These are phyloP conservation scores for Epiperipatus broadwayi DNA, from an alignment of 2,888 invertebrate genomes.

Conservation along the genomic window DNA sequence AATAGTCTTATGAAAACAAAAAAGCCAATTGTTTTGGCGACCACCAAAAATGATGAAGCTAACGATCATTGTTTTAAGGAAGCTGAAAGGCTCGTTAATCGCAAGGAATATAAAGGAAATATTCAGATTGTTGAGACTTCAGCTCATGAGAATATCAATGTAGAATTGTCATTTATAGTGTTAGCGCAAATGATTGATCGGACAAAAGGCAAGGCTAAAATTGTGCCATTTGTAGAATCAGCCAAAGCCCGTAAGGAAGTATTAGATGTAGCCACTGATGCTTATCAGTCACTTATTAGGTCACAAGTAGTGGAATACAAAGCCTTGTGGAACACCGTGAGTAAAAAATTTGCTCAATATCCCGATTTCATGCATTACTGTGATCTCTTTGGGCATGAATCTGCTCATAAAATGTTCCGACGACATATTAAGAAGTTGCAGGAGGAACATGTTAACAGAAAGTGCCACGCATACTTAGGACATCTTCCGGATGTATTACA, in stretches of 20 bases:
- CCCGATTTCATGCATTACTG: slow-evolving; percentile 70
- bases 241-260: slow-evolving; percentile 65
- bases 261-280: slow-evolving; percentile 70
- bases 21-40: slow-evolving; percentile 81
- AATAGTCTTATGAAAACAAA: slow-evolving; percentile 74
- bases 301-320: slow-evolving; percentile 44
- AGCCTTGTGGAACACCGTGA: slow-evolving; percentile 66
- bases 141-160: slow-evolving; percentile 85
- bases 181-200: slow-evolving; percentile 82
- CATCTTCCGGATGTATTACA: slow-evolving; percentile 53
- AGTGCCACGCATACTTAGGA: slow-evolving; percentile 54
- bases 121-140: slow-evolving; percentile 84
- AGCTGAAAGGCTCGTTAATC: slow-evolving; percentile 62
- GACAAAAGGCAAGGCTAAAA: slow-evolving; percentile 44
- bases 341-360: slow-evolving; percentile 62
- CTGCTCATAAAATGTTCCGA: slow-evolving; percentile 54
- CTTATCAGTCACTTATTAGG: slow-evolving; percentile 64
- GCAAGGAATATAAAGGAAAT: slow-evolving; percentile 62
- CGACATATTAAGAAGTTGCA: slow-evolving; percentile 58
- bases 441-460: slow-evolving; percentile 55
- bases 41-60: slow-evolving; percentile 86
- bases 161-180: slow-evolving; percentile 70
- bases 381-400: slow-evolving; percentile 69
- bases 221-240: slow-evolving; percentile 57
- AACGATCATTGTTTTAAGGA: slow-evolving; percentile 68